These are phyloP conservation scores for Myopa testacea DNA, from an alignment of 2,888 invertebrate genomes.

Conservation along the genomic window DNA sequence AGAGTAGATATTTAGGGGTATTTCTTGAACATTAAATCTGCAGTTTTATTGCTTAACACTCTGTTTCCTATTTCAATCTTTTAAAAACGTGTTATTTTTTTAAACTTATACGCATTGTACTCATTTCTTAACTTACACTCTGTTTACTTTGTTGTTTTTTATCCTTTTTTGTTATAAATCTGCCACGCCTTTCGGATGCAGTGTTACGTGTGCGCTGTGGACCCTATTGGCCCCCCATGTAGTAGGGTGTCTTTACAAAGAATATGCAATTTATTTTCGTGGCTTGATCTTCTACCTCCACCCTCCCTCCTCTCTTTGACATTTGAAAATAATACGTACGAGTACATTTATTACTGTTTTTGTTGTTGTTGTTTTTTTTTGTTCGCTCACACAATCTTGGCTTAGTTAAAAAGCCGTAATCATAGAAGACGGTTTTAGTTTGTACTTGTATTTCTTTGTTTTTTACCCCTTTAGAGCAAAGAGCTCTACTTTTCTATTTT, in stretches of 20 bases:
- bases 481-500: conserved; percentile 40
- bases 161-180: no score
- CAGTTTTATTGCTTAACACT: no score
- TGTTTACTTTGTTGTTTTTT: no score
- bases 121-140: no score
- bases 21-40: background rate
- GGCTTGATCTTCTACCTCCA: conserved; percentile 9
- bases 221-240: background rate
- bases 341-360: background rate
- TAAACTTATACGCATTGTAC: no score
- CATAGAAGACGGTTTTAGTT: conserved; percentile 4
- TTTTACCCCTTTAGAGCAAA: conserved; percentile 5
- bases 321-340: background rate
- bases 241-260: conserved; percentile 21
- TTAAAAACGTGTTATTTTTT: no score
- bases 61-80: no score
- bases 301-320: background rate
- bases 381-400: conserved; percentile 16
- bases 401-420: conserved; percentile 25
- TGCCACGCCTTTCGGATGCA: no score
- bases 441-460: background rate
- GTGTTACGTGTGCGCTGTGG: no score
- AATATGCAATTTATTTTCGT: conserved; percentile 29
- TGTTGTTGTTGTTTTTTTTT: conserved; percentile 26
- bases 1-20: background rate